A percentile compares a stretch with the other conserved stretches of the same genome.
Evolutionary conservation across 2,888 invertebrate species (phyloP).

Genomic region (Escarpia spicata): DNA sequence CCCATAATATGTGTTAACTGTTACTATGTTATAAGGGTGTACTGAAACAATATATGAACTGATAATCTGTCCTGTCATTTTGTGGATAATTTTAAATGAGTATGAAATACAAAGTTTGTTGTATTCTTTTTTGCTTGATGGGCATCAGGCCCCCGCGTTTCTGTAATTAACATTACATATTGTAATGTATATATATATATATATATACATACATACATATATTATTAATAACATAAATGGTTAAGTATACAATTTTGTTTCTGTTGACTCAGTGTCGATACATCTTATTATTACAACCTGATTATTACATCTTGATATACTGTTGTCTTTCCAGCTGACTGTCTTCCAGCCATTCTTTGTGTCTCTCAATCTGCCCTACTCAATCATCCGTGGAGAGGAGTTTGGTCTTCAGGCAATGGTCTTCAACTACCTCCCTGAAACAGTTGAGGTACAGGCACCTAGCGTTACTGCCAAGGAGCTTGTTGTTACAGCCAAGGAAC

Average conservation of each 20-base stretch:
- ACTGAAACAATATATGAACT: too few relatives aligned
- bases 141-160: too few relatives aligned
- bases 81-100: too few relatives aligned
- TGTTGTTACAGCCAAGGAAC: neutral
- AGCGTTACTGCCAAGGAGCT: neutral
- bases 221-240: too few relatives aligned
- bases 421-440: slow-evolving; percentile 79
- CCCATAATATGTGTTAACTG: neutral
- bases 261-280: too few relatives aligned
- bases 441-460: neutral
- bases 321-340: slow-evolving; percentile 32
- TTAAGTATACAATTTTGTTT: too few relatives aligned
- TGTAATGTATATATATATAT: too few relatives aligned
- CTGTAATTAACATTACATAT: too few relatives aligned
- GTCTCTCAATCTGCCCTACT: slow-evolving; percentile 85
- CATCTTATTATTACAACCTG: neutral
- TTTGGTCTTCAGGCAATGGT: slow-evolving; percentile 87
- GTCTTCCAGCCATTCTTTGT: slow-evolving; percentile 88
- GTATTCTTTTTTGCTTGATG: too few relatives aligned
- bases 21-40: neutral
- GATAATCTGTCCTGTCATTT: too few relatives aligned
- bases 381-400: slow-evolving; percentile 88
- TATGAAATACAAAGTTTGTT: too few relatives aligned
- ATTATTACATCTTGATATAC: neutral
- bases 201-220: too few relatives aligned